Evolutionary conservation across 2,113 vertebrate species (phyloP).

Genomic region (Eleginops maclovinus): DNA sequence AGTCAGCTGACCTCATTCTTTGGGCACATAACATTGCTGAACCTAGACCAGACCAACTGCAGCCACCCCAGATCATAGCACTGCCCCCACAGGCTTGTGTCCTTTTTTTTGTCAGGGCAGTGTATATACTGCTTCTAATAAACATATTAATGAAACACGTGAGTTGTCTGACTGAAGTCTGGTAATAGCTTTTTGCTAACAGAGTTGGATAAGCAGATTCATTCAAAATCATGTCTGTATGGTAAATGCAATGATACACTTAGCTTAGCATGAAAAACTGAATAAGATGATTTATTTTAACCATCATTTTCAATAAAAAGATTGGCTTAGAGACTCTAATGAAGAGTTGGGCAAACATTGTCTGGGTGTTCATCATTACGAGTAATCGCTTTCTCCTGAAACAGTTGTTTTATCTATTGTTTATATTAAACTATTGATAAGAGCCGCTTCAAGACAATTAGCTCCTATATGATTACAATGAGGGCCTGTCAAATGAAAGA

Average conservation of each 20-base stretch:
- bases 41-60: no score
- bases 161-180: no score
- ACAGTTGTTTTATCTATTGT: constrained; percentile 8
- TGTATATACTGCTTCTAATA: no score
- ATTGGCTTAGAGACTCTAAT: neutral
- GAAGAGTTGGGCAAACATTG: neutral
- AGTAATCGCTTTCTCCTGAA: neutral
- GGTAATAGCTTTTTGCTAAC: neutral
- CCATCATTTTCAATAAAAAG: neutral
- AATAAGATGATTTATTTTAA: neutral
- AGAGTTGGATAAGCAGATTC: neutral
- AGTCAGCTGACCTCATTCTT: no score
- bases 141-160: no score
- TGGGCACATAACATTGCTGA: no score
- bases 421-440: constrained; percentile 26
- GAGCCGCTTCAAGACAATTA: constrained; percentile 6
- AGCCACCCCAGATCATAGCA: no score
- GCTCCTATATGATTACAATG: constrained; percentile 8
- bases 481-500: constrained; percentile 17
- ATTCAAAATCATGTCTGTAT: neutral
- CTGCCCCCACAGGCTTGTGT: no score
- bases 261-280: neutral
- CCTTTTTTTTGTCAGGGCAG: no score
- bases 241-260: neutral
- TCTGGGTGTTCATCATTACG: constrained; percentile 8